phyloP scores from a whole-genome alignment of 2,113 vertebrate species.

The Ia io region DNA sequence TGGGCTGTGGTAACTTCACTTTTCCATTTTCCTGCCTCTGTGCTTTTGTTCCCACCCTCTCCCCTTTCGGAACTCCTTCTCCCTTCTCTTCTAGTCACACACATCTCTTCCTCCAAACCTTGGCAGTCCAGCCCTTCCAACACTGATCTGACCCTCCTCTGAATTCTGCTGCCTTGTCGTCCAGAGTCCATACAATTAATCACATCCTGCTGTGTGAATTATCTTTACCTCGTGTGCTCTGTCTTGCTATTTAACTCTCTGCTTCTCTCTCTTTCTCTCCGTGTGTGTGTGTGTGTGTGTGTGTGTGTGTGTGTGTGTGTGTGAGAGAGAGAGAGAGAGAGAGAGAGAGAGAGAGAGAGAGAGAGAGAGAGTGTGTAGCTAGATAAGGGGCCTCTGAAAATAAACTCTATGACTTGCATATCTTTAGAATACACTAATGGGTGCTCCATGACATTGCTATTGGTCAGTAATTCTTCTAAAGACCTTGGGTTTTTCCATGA shows the following conservation, averaged over 20 bases:
- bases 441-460: background rate
- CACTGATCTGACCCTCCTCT: conserved; percentile 13
- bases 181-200: background rate
- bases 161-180: background rate
- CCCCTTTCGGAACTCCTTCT: background rate
- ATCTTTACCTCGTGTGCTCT: background rate
- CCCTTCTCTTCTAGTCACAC: background rate
- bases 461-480: background rate
- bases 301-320: background rate
- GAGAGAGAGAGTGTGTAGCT: background rate
- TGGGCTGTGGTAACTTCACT: background rate
- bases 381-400: background rate
- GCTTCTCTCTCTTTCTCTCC: background rate
- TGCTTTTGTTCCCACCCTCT: background rate
- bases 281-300: background rate
- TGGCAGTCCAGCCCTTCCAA: background rate
- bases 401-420: background rate
- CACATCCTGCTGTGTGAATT: background rate
- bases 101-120: background rate
- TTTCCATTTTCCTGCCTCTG: background rate
- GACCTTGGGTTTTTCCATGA: background rate
- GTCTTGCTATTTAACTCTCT: background rate
- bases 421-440: background rate
- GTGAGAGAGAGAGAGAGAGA: too few relatives aligned
- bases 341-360: too few relatives aligned